A percentile compares a stretch with the other conserved stretches of the same genome.
Evolutionary conservation across 2,888 invertebrate genomes (phyloP).

Genomic region (Alloscopus bannaensis): DNA sequence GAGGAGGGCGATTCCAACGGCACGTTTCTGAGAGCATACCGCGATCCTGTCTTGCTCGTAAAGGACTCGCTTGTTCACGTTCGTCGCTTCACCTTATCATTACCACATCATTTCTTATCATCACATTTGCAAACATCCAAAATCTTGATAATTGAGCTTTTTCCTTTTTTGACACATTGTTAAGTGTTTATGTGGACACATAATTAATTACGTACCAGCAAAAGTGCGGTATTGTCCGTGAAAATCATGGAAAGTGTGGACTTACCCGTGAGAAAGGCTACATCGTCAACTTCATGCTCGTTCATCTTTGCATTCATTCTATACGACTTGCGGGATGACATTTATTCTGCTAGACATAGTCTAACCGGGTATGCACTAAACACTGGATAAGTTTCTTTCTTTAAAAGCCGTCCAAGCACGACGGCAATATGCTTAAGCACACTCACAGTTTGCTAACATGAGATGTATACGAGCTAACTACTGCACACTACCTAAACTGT

Average conservation of each 20-base stretch:
- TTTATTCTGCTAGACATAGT: conserved; percentile 58
- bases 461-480: neutral
- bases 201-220: neutral
- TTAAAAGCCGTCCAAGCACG: neutral
- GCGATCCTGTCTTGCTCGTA: conserved; percentile 87
- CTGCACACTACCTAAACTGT: neutral
- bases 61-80: conserved; percentile 81
- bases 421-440: neutral
- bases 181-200: neutral
- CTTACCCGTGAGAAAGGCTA: conserved; percentile 92
- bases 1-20: conserved; percentile 86
- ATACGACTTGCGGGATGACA: conserved; percentile 68
- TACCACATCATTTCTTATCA: neutral
- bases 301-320: conserved; percentile 80
- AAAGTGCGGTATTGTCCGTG: neutral
- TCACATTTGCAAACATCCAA: conserved; percentile 43
- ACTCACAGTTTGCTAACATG: neutral
- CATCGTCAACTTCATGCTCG: conserved; percentile 94
- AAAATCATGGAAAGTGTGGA: conserved; percentile 32
- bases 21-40: conserved; percentile 90
- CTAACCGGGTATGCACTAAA: conserved; percentile 9
- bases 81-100: conserved; percentile 71
- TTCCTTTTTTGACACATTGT: no score
- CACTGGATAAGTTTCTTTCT: neutral
- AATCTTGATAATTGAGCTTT: neutral